Evolutionary conservation across 2,113 vertebrate genomes (phyloP).

Genomic region (Lota lota): DNA sequence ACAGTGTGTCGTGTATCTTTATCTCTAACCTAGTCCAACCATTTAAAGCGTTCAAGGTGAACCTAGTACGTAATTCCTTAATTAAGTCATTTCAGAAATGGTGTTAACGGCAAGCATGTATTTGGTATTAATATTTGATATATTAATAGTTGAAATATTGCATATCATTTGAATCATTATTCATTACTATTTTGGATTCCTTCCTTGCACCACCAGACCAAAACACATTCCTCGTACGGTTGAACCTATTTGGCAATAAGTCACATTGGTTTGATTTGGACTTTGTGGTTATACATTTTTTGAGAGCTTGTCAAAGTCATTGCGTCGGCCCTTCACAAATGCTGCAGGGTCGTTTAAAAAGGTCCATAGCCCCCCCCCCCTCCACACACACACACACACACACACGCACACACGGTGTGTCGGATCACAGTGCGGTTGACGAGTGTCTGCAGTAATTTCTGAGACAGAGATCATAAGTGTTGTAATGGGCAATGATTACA

Average conservation of each 20-base stretch:
- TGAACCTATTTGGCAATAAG: too few species aligned
- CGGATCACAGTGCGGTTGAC: conserved; percentile 30
- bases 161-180: background rate
- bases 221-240: too few species aligned
- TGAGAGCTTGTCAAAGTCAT: background rate
- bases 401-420: too few species aligned
- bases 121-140: background rate
- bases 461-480: conserved; percentile 50
- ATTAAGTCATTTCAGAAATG: background rate
- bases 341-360: background rate
- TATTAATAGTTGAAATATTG: background rate
- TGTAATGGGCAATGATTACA: conserved; percentile 57
- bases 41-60: too few species aligned
- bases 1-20: too few species aligned
- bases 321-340: background rate
- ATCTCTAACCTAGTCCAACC: too few species aligned
- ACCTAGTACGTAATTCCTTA: too few species aligned
- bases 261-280: background rate
- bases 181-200: too few species aligned
- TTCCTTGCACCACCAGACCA: too few species aligned
- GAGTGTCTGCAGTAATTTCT: conserved; percentile 45
- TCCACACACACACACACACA: background rate
- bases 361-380: background rate
- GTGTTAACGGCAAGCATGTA: background rate
- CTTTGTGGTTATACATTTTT: background rate